phyloP scores from a whole-genome alignment of 2,888 invertebrate species.

The Sipha maydis region DNA sequence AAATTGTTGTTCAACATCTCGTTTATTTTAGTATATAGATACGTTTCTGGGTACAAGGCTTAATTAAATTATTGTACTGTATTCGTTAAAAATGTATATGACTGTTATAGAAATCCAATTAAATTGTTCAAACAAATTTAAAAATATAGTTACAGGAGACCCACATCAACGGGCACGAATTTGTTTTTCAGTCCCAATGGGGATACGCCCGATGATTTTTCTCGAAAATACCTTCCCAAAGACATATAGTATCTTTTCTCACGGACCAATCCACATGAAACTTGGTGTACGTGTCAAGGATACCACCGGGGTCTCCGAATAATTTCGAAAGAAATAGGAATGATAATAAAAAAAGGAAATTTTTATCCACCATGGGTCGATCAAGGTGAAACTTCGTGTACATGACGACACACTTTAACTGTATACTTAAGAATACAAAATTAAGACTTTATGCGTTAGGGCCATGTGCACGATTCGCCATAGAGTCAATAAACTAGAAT shows the following conservation, averaged over 20 bases:
- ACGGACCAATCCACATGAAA: not conserved
- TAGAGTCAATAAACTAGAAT: not conserved
- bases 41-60: not conserved
- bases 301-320: not conserved
- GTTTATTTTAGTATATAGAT: no score
- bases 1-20: no score
- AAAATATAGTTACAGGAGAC: not conserved
- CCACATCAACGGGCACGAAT: not conserved
- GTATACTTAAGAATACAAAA: not conserved
- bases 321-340: not conserved
- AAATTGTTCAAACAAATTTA: not conserved
- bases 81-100: not conserved
- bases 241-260: not conserved
- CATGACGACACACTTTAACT: not conserved
- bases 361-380: not conserved
- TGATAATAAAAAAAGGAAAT: not conserved
- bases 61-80: not conserved
- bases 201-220: not conserved
- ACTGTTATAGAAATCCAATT: not conserved
- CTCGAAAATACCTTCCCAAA: not conserved
- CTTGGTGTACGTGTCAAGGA: not conserved
- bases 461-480: not conserved
- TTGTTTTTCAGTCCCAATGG: not conserved
- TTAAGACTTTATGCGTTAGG: not conserved
- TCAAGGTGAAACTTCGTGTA: not conserved